Evolutionary conservation across 2,113 vertebrate species (phyloP).

Genomic region (Vidua macroura): DNA sequence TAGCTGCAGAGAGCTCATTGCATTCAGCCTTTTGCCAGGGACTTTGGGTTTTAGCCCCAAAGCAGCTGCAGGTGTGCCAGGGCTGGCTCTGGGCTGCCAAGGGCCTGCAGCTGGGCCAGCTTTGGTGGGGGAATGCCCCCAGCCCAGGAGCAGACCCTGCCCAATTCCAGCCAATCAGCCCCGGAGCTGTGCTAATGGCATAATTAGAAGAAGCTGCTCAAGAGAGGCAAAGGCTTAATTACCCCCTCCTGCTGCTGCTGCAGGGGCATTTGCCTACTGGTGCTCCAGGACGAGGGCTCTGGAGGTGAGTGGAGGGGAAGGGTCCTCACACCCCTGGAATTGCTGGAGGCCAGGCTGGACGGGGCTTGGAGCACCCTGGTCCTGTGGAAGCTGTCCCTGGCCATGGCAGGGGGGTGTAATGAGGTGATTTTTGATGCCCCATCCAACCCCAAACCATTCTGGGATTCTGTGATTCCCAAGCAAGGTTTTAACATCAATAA

Average conservation of each 20-base stretch:
- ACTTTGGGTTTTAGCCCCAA: not conserved
- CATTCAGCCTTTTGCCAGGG: not conserved
- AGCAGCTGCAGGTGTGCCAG: not conserved
- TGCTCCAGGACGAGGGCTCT: not conserved
- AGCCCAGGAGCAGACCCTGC: not conserved
- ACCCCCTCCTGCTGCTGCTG: not conserved
- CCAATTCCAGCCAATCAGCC: not conserved
- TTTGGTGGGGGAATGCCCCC: not conserved
- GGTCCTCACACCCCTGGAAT: fast-evolving
- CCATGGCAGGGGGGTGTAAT: fast-evolving
- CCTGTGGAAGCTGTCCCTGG: not conserved
- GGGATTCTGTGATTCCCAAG: too few relatives aligned
- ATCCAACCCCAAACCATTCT: too few relatives aligned
- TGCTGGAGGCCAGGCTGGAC: fast-evolving
- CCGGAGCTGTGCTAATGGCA: not conserved
- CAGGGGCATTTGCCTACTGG: fast-evolving
- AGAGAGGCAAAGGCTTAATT: constrained; percentile 1
- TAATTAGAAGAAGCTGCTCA: constrained; percentile 13
- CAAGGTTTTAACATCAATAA: not conserved
- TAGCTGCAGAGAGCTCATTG: not conserved
- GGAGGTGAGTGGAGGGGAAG: not conserved
- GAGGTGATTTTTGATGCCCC: fast-evolving
- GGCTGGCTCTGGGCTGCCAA: not conserved
- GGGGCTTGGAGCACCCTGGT: not conserved
- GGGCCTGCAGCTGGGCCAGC: not conserved